Evolutionary conservation across 2,888 invertebrate genomes (phyloP).

Genomic region (Pristionchus mayeri): DNA sequence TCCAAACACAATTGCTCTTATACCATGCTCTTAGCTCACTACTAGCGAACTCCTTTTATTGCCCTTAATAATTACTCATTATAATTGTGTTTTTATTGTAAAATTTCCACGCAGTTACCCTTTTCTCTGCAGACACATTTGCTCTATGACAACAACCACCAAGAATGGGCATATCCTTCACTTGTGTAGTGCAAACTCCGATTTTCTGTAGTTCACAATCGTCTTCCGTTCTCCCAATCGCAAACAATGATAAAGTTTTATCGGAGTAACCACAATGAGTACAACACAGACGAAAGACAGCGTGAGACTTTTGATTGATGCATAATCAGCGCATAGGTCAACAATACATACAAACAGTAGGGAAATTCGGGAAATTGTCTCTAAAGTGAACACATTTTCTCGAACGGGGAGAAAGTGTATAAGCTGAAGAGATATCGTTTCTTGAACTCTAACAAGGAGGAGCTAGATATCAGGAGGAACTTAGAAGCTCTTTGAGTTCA

Average conservation of each 20-base stretch:
- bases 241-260: conserved; percentile 18
- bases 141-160: conserved; percentile 19
- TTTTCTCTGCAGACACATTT: not conserved
- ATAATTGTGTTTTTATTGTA: not conserved
- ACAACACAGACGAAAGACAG: not conserved
- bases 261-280: conserved; percentile 6
- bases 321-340: not conserved
- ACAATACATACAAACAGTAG: conserved; percentile 38
- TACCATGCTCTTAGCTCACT: conserved; percentile 1
- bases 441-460: no score
- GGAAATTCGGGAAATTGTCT: not conserved
- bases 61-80: not conserved
- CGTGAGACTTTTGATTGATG: not conserved
- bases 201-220: not conserved
- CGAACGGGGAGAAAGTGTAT: no score
- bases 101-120: not conserved
- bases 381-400: no score
- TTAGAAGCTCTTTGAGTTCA: no score
- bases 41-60: not conserved
- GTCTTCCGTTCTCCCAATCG: not conserved
- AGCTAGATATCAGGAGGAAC: no score
- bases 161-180: conserved; percentile 22
- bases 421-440: no score
- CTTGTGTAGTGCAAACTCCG: conserved; percentile 25
- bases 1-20: conserved; percentile 28